Base-by-base conservation (phyloP, 2,888 invertebrate genomes). In the Drosophila paramelanica region DNA sequence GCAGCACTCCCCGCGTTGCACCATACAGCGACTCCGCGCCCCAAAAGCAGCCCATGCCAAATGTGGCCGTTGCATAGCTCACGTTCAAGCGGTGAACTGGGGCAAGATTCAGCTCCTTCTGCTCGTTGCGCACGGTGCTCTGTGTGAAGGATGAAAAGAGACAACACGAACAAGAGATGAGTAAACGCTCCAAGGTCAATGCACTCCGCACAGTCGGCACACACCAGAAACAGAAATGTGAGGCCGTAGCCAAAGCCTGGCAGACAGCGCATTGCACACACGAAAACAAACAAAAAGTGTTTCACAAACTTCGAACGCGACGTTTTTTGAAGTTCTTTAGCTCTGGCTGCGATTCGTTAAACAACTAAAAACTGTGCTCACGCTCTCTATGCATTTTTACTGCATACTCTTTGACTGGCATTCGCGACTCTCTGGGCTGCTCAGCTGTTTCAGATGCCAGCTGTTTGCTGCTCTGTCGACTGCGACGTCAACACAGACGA, bases 41-140 rank as follows among this genome's bases (percentile, higher is more conserved):
- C 98, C 98, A 98, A 93, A 98, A 98, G 92, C 98, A 98, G 13
- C 97, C 97, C 97, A 98, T 97, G 11, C 97, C 97, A 91, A 98
- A 97, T 0, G 97, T 97, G 5, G 97, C 98, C 6, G 90, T 92
- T 36, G 92, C 90, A 31, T 85, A 81, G 11, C 88, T 81, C 3
- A 81, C 81, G 50, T 91, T 82, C 50, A 92, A 39, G 41, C 85
- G 73, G 66, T 93, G 92, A 1, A 89, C 89, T 2, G 92, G 92
- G 3, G 56, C 61, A 5, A 92, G 80, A 36, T 73, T 91, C 23
- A 92, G 70, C 47, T 92, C 91, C 62, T 91, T 90, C 64, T 92
- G 92, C 64, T 92, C 92, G 77, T 87, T 91, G 62, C 90, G 90
- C 25, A 92, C 91, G 52, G 90, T 90, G 67, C 87, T 90, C 92